Percentiles rank a stretch among this genome's conserved stretches.
Conservation (phyloP, 1,140 invertebrate genomes). For the Platyscapa corneri region DNA sequence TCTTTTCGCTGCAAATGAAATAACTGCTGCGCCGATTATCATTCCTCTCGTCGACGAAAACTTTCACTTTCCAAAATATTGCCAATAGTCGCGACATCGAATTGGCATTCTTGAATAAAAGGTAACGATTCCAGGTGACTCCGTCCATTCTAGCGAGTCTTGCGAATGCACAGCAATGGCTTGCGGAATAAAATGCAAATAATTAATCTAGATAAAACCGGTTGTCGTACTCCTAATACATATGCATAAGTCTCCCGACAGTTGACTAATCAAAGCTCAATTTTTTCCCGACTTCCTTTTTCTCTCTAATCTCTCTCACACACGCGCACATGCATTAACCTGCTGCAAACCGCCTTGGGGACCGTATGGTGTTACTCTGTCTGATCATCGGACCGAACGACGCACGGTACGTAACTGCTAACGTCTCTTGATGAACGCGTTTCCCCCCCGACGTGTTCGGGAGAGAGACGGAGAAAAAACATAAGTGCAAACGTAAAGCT, state of each 20-base stretch:
- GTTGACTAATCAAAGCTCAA: slow-evolving; percentile 23
- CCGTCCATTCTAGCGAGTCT: neutral
- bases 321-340: neutral
- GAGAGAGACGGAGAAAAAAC: neutral
- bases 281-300: slow-evolving; percentile 13
- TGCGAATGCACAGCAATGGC: neutral
- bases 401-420: neutral
- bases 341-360: neutral
- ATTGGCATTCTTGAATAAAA: neutral
- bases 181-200: neutral
- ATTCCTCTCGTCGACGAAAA: neutral
- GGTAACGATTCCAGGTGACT: slow-evolving; percentile 22
- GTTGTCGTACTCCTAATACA: neutral
- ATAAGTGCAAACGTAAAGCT: neutral
- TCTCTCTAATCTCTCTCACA: neutral
- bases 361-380: neutral
- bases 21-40: neutral
- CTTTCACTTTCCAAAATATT: neutral
- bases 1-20: neutral
- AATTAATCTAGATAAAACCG: neutral
- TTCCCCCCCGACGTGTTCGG: neutral
- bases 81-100: neutral
- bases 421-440: neutral
- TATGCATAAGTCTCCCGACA: neutral
- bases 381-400: neutral